Base-by-base conservation (phyloP, 1,140 invertebrate species). In the Ptiloglossa arizonensis region DNA sequence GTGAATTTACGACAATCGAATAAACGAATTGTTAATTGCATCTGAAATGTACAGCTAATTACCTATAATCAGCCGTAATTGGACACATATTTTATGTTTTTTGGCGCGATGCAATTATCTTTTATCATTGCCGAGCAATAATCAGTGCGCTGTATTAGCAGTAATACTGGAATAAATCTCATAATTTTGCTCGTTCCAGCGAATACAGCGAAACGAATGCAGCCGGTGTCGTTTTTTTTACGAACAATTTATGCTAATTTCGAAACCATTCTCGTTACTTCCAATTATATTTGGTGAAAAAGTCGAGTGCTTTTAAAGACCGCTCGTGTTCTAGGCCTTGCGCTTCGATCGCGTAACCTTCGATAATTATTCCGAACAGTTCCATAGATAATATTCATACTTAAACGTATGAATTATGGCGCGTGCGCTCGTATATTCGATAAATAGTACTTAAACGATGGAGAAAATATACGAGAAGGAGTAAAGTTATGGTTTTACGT, bases 221-320 rank as follows among this genome's bases (percentile, higher is more conserved):
- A 19, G 41, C 48, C 19, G 15, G 9, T 27, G 32, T 56, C 50
- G 24, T 35, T 41, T 44, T n/a, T 69, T 29, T 48, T 11, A 8
- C 15, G 24, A 29, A 54, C 27, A 22, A 17, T 57, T 57, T 57
- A 69, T 69, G 67, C 5, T 69, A 69, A 69, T 57, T 57, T 8
- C 17, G 8, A 56, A 41, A 69, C 35, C 17, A 27, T 9, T 44
- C 48, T 15, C 32, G 46, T 38, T 68, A 41, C 13, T 24, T n/a
- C 35, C 41, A 69, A 69, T 69, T 69, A 56, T n/a, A n/a, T n/a
- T 56, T 52, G 17, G 17, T 11, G 6, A 6, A 35, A 46, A 50
- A 32, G 22, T 6, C 19, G 17, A 44, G 38, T 15, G 22, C n/a
- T n/a, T 41, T 62, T 38, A 66, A 19, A 29, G 19, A 15, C 6